Percentiles rank a stretch among this genome's conserved stretches.
These are phyloP conservation scores for Eublepharis macularius DNA, from an alignment of 2,113 vertebrate species.

Conservation along the genomic window DNA sequence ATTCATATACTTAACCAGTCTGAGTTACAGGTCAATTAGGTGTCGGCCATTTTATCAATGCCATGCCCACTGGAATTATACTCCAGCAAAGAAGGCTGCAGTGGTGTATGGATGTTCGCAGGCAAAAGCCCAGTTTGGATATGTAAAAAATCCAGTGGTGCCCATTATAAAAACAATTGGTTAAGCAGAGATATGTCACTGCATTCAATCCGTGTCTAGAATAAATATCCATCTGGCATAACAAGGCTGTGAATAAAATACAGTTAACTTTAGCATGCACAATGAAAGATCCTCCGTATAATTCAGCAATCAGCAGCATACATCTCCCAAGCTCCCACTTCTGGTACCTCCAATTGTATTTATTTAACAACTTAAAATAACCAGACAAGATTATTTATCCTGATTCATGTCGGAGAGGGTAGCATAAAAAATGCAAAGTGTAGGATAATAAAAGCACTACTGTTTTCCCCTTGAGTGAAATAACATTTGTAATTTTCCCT, in stretches of 20 bases:
- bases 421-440: background rate
- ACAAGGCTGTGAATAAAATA: conserved; percentile 5
- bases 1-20: background rate
- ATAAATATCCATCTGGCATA: conserved; percentile 8
- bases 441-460: conserved; percentile 4
- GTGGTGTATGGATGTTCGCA: background rate
- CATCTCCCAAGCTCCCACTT: background rate
- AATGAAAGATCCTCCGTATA: background rate
- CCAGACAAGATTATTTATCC: conserved; percentile 20
- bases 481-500: conserved; percentile 5
- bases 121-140: conserved; percentile 11
- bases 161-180: conserved; percentile 12
- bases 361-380: conserved; percentile 31
- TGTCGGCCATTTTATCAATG: background rate
- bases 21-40: background rate
- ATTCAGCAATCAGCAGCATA: conserved; percentile 18
- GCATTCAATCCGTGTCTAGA: background rate
- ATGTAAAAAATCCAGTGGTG: conserved; percentile 12
- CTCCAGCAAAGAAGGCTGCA: background rate
- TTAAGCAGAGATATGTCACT: conserved; percentile 2
- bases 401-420: background rate
- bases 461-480: conserved; percentile 14
- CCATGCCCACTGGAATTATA: background rate
- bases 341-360: conserved; percentile 6
- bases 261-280: background rate